Conservation (phyloP, 2,888 invertebrate genomes). For the Drosophila histrio region DNA sequence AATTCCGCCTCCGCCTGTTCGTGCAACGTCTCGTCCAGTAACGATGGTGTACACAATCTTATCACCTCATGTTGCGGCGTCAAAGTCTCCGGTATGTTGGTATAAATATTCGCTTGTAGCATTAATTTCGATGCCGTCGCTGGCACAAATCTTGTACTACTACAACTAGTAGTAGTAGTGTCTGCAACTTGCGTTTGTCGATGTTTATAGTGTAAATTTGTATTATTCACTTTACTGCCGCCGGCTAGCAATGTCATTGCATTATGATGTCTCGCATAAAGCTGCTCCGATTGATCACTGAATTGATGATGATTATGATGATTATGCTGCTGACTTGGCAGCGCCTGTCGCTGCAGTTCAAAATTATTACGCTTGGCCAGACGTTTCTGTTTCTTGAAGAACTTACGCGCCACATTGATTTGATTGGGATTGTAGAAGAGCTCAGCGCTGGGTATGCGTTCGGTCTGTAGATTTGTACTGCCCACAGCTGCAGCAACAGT, state of each 20-base stretch:
- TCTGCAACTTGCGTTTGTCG: no score
- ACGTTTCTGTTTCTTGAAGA: conserved; percentile 93
- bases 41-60: conserved; percentile 54
- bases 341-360: conserved; percentile 85
- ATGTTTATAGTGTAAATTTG: conserved; percentile 89
- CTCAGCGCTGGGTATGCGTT: conserved; percentile 87
- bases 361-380: conserved; percentile 90
- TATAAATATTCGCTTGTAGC: conserved; percentile 87
- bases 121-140: conserved; percentile 60
- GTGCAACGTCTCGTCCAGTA: conserved; percentile 77
- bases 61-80: conserved; percentile 87
- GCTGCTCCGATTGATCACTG: no score
- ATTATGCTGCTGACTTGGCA: conserved; percentile 83
- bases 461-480: no score
- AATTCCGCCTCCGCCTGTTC: conserved; percentile 82
- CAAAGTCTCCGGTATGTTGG: conserved; percentile 87
- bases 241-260: conserved; percentile 87
- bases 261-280: conserved; percentile 79
- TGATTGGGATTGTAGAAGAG: conserved; percentile 97
- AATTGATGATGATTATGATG: no score
- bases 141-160: conserved; percentile 78
- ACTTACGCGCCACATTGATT: conserved; percentile 95
- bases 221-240: conserved; percentile 92
- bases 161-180: no score
- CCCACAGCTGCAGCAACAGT: conserved; percentile 2